Conservation (phyloP, 2,113 vertebrate species). For the Rousettus leschenaultii region DNA sequence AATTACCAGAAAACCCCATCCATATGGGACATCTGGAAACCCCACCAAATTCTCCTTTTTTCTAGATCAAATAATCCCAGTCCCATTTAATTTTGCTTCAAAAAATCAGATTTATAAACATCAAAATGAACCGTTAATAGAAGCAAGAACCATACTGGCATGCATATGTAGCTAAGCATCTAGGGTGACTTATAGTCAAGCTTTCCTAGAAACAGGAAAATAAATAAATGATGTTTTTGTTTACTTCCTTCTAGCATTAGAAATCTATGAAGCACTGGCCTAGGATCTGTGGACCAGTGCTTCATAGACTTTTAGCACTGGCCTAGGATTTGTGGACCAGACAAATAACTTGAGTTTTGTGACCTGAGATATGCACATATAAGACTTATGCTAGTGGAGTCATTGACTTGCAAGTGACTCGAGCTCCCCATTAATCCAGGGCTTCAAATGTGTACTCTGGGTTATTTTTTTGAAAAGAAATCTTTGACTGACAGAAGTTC, state of each 20-base stretch:
- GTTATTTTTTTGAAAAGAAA: neutral
- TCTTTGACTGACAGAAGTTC: neutral
- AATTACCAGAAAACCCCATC: neutral
- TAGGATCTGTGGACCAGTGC: neutral
- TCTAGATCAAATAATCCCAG: constrained; percentile 41
- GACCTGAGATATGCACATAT: neutral
- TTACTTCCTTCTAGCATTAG: neutral
- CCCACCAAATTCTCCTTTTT: constrained; percentile 30
- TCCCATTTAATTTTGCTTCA: constrained; percentile 40
- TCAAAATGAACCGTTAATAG: neutral
- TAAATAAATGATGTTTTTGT: neutral
- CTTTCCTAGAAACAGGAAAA: neutral
- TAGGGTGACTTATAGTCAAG: neutral
- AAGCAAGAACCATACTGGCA: neutral
- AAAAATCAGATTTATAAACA: constrained; percentile 41
- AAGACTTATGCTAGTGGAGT: neutral
- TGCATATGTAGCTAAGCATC: neutral
- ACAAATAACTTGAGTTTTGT: neutral
- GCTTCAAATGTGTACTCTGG: neutral
- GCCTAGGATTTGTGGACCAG: neutral
- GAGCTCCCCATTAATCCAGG: neutral
- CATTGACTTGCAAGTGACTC: neutral
- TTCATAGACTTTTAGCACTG: neutral
- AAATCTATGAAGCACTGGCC: neutral
- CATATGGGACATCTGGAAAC: constrained; percentile 27